Evolutionary conservation across 2,888 invertebrate genomes (phyloP).

Genomic region (Heterodera filipjevi): DNA sequence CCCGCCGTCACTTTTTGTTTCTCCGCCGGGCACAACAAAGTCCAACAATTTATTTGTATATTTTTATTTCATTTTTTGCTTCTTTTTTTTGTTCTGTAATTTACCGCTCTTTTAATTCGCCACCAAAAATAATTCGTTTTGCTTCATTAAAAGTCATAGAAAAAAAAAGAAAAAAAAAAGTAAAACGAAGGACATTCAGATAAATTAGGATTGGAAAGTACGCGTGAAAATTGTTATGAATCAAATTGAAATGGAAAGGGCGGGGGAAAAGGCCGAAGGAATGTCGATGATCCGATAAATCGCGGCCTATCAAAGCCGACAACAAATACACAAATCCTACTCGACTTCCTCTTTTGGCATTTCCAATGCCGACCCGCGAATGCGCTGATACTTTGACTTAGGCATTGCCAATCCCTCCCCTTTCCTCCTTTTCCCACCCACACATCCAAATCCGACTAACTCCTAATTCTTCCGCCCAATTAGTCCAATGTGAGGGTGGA

Average conservation of each 20-base stretch:
- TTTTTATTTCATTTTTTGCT: no score
- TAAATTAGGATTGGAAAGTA: no score
- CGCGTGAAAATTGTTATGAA: no score
- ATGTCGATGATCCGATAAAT: background rate
- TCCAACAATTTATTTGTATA: no score
- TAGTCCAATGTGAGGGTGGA: constrained; percentile 1
- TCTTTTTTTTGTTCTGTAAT: background rate
- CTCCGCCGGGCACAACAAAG: constrained; percentile 5
- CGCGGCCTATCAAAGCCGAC: background rate
- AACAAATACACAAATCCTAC: background rate
- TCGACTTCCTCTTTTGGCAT: background rate
- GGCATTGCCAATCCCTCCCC: background rate
- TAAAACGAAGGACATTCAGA: no score
- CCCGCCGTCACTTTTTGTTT: background rate
- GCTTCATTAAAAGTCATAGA: background rate
- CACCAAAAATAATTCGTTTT: background rate
- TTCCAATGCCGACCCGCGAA: background rate
- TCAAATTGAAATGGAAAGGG: no score
- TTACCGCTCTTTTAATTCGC: background rate
- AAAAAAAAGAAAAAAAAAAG: background rate
- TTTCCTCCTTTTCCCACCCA: background rate
- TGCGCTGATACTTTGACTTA: background rate
- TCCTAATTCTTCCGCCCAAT: background rate
- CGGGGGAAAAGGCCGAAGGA: background rate
- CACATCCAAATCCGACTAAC: background rate